Base-by-base conservation (phyloP, 2,797 vertebrate species). In the Coluber constrictor region DNA sequence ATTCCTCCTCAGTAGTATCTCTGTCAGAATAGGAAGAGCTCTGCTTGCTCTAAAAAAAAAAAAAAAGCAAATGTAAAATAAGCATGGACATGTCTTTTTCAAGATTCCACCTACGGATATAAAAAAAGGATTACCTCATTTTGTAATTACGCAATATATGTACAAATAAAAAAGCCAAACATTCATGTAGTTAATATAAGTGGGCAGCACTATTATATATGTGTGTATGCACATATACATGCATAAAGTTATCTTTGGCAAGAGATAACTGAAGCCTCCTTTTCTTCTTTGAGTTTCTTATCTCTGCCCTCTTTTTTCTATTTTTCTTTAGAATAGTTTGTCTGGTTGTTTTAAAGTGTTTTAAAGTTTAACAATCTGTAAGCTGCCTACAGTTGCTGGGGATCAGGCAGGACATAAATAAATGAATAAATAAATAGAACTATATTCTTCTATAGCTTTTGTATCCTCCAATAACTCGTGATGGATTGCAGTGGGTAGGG, bases 21-120 rank as follows among this genome's bases (percentile, higher is more conserved):
- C 99, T 98, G 97, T 99, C 99, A 0, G 99, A 99, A 97, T 99
- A 99, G 95, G 99, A 99, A 0, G 99, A 99, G 93, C 99, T 99
- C 98, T 99, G 99, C 97, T 99, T 99, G 98, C 99, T 99, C 99
- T 99, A 97, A 0, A 89, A 91, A 96, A 92, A 27, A 7, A 70
- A n/a, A 27, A 4, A 74, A 37, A 0, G 63, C 15, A 70, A 23
- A 47, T 47, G 74, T 83, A 83, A 83, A 79, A 79, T 79, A 79
- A 88, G 20, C 25, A 90, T 15, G 88, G 3, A 90, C 0, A 1
- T 12, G 93, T 55, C 25, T 0, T 0, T 94, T 90, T 29, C 90
- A 61, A 16, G n/a, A 29, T 59, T 27, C 29, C 5, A 86, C 23
- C 66, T 56, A 83, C 9, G 25, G 20, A 51, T 47, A 7, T 60